phyloP scores from a whole-genome alignment of 2,888 invertebrate genomes.

The Himalopsyche anomala region DNA sequence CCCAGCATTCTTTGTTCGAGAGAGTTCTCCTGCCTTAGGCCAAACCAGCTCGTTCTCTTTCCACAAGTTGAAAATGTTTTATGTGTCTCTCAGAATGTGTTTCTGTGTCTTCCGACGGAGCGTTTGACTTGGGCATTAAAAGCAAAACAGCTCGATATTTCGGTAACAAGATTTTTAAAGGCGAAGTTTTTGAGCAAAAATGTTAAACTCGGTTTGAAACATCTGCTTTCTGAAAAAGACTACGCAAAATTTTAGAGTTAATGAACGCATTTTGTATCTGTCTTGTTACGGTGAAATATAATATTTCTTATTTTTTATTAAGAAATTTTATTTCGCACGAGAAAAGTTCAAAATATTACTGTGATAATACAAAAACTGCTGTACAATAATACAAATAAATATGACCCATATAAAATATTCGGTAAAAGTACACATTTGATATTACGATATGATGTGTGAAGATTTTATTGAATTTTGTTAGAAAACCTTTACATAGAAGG shows the following conservation, averaged over 20 bases:
- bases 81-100: slow-evolving; percentile 53
- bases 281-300: not conserved
- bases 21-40: slow-evolving; percentile 45
- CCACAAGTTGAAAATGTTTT: slow-evolving; percentile 48
- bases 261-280: not conserved
- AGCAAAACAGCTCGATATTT: slow-evolving; percentile 9
- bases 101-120: slow-evolving; percentile 2
- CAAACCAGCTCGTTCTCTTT: not conserved
- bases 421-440: too few species aligned
- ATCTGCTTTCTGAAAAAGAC: not conserved
- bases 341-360: too few species aligned
- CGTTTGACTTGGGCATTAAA: not conserved
- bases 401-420: too few species aligned
- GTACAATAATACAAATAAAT: too few species aligned
- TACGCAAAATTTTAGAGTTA: not conserved
- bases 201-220: not conserved
- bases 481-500: too few species aligned
- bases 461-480: too few species aligned
- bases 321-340: too few species aligned
- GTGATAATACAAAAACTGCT: too few species aligned
- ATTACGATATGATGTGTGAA: too few species aligned
- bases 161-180: slow-evolving; percentile 9
- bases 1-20: slow-evolving; percentile 46
- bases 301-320: too few species aligned
- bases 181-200: not conserved